Percentiles rank a stretch among this genome's conserved stretches.
Conservation (phyloP, 2,113 vertebrate species). For the Oriolus oriolus region DNA sequence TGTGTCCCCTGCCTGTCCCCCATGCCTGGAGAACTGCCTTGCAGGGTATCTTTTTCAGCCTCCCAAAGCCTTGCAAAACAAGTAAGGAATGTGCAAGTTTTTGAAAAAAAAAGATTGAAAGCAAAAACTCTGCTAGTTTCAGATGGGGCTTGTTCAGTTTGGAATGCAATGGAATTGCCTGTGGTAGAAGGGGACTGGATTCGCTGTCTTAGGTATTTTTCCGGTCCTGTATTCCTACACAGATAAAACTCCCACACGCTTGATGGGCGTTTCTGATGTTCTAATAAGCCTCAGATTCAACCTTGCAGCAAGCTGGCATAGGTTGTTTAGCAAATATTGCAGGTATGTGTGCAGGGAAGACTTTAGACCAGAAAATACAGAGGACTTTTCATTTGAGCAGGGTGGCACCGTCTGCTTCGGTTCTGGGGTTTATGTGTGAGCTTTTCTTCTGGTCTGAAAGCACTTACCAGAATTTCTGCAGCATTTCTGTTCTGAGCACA, state of each 20-base stretch:
- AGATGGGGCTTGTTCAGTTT: background rate
- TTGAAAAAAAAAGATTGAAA: background rate
- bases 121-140: background rate
- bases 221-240: background rate
- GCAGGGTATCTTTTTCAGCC: background rate
- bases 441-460: background rate
- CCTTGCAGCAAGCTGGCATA: background rate
- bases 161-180: background rate
- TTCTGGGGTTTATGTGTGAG: background rate
- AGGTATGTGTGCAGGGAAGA: background rate
- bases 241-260: background rate
- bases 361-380: background rate
- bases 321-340: background rate
- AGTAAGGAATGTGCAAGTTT: background rate
- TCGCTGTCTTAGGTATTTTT: background rate
- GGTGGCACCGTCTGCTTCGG: accelerated
- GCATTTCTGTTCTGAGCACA: background rate
- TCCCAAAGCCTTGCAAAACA: background rate
- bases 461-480: background rate
- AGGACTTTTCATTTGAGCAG: background rate
- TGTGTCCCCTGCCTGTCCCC: background rate
- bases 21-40: background rate
- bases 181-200: background rate
- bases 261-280: background rate
- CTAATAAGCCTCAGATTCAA: background rate